These are phyloP conservation scores for Entomobrya multifasciata DNA, from an alignment of 2,888 invertebrate genomes.

Conservation along the genomic window DNA sequence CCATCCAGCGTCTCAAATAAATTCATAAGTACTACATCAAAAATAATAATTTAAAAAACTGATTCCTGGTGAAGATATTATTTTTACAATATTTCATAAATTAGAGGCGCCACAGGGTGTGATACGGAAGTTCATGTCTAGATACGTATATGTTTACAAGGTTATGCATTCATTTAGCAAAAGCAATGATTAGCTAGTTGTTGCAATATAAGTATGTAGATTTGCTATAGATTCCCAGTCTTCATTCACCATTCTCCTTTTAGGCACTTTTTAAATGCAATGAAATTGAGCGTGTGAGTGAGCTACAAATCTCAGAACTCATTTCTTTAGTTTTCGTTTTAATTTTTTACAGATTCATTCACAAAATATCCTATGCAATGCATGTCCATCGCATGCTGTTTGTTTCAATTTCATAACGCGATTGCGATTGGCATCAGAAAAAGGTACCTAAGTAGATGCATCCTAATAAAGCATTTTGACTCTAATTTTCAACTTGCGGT, in stretches of 20 bases:
- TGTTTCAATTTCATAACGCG: no score
- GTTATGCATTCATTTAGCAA: conserved; percentile 55
- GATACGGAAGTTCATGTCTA: conserved; percentile 71
- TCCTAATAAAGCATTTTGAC: conserved; percentile 42
- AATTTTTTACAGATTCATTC: not conserved
- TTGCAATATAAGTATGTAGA: conserved; percentile 34
- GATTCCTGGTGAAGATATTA: conserved; percentile 66
- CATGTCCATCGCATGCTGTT: no score
- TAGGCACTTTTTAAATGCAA: no score
- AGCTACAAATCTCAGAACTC: conserved; percentile 23
- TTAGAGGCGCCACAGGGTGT: conserved; percentile 72
- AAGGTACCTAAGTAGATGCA: not conserved
- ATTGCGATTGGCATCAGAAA: not conserved
- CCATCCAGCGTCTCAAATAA: conserved; percentile 14
- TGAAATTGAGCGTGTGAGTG: conserved; percentile 7
- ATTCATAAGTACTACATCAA: not conserved
- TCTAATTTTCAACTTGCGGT: conserved; percentile 58
- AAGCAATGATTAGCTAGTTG: conserved; percentile 45
- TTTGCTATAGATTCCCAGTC: conserved; percentile 46
- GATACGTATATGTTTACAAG: conserved; percentile 56
- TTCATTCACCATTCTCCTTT: conserved; percentile 7
- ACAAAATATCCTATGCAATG: not conserved
- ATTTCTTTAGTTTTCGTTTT: not conserved
- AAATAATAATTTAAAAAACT: not conserved
- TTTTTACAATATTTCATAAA: conserved; percentile 57